Evolutionary conservation across 2,888 invertebrate genomes (phyloP), one percentile per base, ranked within the genome.

Genomic region (Malthinus seriepunctatus): DNA sequence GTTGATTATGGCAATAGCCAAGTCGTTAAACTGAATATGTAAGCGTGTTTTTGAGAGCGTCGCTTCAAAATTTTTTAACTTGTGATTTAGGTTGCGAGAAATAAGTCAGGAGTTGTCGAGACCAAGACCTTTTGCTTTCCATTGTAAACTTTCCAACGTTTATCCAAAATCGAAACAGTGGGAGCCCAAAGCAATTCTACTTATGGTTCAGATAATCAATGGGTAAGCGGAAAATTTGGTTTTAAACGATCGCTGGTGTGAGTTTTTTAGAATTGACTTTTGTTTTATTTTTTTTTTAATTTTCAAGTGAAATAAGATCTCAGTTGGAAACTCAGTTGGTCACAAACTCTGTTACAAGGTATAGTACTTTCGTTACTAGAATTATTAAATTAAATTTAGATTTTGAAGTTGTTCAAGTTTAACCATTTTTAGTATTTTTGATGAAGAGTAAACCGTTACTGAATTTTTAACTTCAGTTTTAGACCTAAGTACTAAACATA

Each of bases 1-100:
- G 78, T 89, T 12, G 90, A 91, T 73, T 84, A 84, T 65, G 91
- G 90, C 1, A 80, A 82, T 65, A 78, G 75, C 0, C 81, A 84
- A 56, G 68, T 72, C 1, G 79, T 86, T 1, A 68, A 78, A 1
- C 75, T 79, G 52, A 79, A 82, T 39, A 80, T 79, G 86, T 86
- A 73, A 77, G 79, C 75, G 31, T 48, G 56, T 10, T 52, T 60
- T 9, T 14, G 14, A 5, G 15, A 8, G 4, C 14, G 9, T 6
- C 15, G 14, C 8, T 5, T 34, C 2, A 1, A 39, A 12, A 48
- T 14, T 14, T 38, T 42, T 31, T 38, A 45, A 56, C 11, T 51
- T 32, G 60, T 33, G 51, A 71, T 77, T 38, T 63, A 86, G 83
- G 53, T 76, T 84, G 48, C 80, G 80, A 33, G 74, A 80, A 31